A percentile compares a stretch with the other conserved stretches of the same genome.
These are phyloP conservation scores for Malthinus flaveolus DNA, from an alignment of 2,888 invertebrate genomes.

Conservation along the genomic window DNA sequence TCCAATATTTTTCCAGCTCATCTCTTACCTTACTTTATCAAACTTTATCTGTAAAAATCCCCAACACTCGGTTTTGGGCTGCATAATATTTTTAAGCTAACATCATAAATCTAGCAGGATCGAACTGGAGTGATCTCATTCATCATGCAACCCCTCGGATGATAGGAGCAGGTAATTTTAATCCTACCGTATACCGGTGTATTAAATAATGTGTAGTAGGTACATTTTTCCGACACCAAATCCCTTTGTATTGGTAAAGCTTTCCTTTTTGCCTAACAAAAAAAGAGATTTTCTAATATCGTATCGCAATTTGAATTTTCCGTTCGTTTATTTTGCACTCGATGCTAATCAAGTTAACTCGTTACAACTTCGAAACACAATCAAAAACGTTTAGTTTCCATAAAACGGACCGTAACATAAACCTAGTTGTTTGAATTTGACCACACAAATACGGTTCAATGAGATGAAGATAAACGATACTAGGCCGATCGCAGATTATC, in stretches of 20 bases:
- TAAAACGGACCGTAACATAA: conserved; percentile 19
- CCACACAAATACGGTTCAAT: conserved; percentile 30
- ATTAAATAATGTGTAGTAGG: conserved; percentile 12
- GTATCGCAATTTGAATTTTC: too few relatives aligned
- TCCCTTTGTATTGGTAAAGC: neutral
- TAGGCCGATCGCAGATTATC: conserved; percentile 46
- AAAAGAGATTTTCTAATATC: too few relatives aligned
- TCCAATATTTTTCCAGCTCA: conserved; percentile 29
- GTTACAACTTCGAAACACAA: too few relatives aligned
- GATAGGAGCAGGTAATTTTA: conserved; percentile 37
- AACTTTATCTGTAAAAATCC: conserved; percentile 29
- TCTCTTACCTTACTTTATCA: conserved; percentile 30
- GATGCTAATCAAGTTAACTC: too few relatives aligned
- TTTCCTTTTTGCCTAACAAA: too few relatives aligned
- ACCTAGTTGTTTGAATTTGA: conserved; percentile 32
- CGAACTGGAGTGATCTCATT: conserved; percentile 32
- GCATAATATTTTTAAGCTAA: conserved; percentile 38
- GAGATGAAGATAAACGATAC: conserved; percentile 44
- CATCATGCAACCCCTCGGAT: conserved; percentile 31
- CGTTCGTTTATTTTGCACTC: too few relatives aligned
- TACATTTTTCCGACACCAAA: neutral
- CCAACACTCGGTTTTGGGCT: conserved; percentile 33
- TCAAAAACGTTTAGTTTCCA: too few relatives aligned
- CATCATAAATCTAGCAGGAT: conserved; percentile 37
- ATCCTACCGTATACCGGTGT: conserved; percentile 26